These are phyloP conservation scores for Alitta virens DNA, from an alignment of 2,888 invertebrate genomes.

Conservation along the genomic window DNA sequence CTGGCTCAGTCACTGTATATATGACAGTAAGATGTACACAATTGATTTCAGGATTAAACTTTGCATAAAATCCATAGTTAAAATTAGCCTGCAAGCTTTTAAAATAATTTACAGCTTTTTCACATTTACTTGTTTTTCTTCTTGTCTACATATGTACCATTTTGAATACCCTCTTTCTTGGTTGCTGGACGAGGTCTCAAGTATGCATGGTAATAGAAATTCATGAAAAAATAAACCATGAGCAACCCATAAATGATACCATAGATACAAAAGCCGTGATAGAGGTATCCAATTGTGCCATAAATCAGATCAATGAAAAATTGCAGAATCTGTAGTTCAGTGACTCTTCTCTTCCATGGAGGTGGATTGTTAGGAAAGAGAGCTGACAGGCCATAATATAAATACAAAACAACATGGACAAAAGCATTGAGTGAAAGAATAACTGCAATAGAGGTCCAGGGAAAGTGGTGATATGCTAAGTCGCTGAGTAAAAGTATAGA, in stretches of 20 bases:
- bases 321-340: slow-evolving; percentile 51
- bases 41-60: too few species aligned
- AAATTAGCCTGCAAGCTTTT: too few species aligned
- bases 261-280: slow-evolving; percentile 52
- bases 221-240: slow-evolving; percentile 48
- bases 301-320: slow-evolving; percentile 44
- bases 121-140: too few species aligned
- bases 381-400: slow-evolving; percentile 49
- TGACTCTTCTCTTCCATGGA: slow-evolving; percentile 48
- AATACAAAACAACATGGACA: slow-evolving; percentile 49
- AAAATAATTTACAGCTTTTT: too few species aligned
- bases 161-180: too few species aligned
- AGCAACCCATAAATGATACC: slow-evolving; percentile 48
- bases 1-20: too few species aligned
- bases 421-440: slow-evolving; percentile 47
- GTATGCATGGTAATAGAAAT: slow-evolving; percentile 40
- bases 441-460: slow-evolving; percentile 48
- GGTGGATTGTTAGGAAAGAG: slow-evolving; percentile 37
- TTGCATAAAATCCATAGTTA: too few species aligned
- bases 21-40: too few species aligned
- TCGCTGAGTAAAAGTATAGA: slow-evolving; percentile 52
- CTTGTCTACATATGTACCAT: too few species aligned
- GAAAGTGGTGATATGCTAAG: slow-evolving; percentile 35
- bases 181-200: not conserved
- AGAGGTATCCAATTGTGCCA: slow-evolving; percentile 42